These are phyloP conservation scores for Aptenodytes forsteri DNA, from an alignment of 2,113 vertebrate genomes.

Conservation along the genomic window DNA sequence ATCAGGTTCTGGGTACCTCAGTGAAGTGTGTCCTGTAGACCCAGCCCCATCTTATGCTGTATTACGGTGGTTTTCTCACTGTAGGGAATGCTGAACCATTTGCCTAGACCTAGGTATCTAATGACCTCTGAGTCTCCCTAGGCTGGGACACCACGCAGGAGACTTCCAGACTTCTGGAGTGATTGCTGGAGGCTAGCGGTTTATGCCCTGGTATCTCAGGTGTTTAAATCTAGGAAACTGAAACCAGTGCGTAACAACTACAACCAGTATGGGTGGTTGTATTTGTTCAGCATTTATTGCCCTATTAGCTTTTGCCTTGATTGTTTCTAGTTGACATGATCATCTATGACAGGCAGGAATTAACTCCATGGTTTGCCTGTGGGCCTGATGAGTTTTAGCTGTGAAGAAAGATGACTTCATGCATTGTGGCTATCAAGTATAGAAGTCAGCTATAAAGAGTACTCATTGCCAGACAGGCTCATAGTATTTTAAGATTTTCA, in stretches of 20 bases:
- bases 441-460: background rate
- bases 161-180: background rate
- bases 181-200: background rate
- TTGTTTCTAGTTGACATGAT: background rate
- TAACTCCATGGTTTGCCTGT: background rate
- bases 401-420: background rate
- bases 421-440: background rate
- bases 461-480: background rate
- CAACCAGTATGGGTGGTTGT: background rate
- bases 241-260: background rate
- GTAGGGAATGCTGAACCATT: background rate
- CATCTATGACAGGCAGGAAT: background rate
- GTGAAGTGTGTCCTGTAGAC: background rate
- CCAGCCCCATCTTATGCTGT: background rate
- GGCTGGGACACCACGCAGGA: background rate
- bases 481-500: background rate
- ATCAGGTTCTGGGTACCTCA: background rate
- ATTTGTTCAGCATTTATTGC: background rate
- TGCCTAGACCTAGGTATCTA: background rate
- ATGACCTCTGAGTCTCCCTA: background rate
- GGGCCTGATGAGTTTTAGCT: background rate
- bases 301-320: background rate
- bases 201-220: background rate
- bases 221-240: background rate
- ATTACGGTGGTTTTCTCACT: background rate